These are phyloP conservation scores for Lepetodrilus schrolli DNA, from an alignment of 2,888 invertebrate species.

Conservation along the genomic window DNA sequence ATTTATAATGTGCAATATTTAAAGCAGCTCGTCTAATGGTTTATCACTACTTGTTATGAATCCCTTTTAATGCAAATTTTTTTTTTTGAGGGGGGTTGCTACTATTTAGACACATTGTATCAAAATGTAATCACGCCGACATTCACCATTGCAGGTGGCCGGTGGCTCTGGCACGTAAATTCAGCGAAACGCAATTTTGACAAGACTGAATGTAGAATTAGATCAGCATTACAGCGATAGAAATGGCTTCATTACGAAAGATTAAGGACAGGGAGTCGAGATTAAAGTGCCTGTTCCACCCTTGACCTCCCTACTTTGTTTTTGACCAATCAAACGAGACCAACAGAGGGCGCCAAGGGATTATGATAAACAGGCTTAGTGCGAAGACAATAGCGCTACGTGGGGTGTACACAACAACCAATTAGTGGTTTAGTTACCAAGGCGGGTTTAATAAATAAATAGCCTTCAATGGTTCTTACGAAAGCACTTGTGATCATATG, in stretches of 20 bases:
- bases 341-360: neutral
- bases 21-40: neutral
- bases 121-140: neutral
- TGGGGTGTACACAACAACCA: slow-evolving; percentile 18
- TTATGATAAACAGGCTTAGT: slow-evolving; percentile 25
- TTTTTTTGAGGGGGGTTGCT: no score
- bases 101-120: slow-evolving; percentile 5
- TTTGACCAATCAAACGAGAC: neutral
- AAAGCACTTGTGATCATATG: slow-evolving; percentile 15
- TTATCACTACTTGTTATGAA: slow-evolving; percentile 6
- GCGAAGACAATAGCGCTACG: slow-evolving; percentile 11
- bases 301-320: neutral
- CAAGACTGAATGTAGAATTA: neutral
- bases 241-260: neutral
- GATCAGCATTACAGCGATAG: neutral
- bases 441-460: neutral
- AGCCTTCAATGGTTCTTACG: neutral
- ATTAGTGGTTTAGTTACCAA: slow-evolving; percentile 23
- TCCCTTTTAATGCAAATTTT: slow-evolving; percentile 3
- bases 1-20: slow-evolving; percentile 27
- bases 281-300: neutral
- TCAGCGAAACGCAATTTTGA: neutral
- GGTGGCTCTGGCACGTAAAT: neutral
- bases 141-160: neutral
- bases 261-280: neutral